A percentile compares a stretch with the other conserved stretches of the same genome.
These are phyloP conservation scores for Aporrectodea caliginosa DNA, from an alignment of 1,140 invertebrate genomes.

Conservation along the genomic window DNA sequence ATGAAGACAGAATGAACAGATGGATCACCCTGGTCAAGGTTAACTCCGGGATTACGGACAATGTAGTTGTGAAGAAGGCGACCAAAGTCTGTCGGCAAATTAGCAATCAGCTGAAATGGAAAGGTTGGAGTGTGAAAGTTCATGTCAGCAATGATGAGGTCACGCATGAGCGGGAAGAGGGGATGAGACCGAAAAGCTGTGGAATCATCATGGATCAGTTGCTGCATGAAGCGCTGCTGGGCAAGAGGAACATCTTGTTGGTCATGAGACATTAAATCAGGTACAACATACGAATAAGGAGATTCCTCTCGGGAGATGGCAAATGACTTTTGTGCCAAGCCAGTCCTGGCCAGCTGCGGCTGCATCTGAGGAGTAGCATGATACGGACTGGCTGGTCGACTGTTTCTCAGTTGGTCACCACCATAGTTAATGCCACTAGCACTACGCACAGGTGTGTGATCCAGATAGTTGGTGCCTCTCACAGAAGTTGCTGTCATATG, in stretches of 20 bases:
- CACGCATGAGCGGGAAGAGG: constrained; percentile 51
- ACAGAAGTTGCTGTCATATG: background rate
- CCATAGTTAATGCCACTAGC: background rate
- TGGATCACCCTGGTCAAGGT: constrained; percentile 46
- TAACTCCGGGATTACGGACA: constrained; percentile 45
- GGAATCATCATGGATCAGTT: constrained; percentile 50
- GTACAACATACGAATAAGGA: background rate
- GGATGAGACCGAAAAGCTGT: constrained; percentile 53
- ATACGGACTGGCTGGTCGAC: background rate
- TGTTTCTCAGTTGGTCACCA: background rate
- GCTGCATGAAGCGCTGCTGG: constrained; percentile 52
- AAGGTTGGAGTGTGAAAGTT: constrained; percentile 51
- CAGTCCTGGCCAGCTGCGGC: background rate
- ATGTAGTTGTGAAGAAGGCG: constrained; percentile 44
- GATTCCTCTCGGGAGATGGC: background rate
- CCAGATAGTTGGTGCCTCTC: background rate
- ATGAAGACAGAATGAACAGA: constrained; percentile 52
- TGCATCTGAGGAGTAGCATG: background rate
- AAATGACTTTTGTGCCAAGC: background rate
- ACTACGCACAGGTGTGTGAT: background rate
- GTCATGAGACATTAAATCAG: background rate
- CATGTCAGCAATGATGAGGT: constrained; percentile 54
- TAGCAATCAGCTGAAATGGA: constrained; percentile 50
- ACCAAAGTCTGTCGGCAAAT: constrained; percentile 42
- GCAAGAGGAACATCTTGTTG: background rate